Percentiles rank a stretch among this genome's conserved stretches.
Conservation (phyloP, 2,888 invertebrate species). For the Pyrrhia umbra region DNA sequence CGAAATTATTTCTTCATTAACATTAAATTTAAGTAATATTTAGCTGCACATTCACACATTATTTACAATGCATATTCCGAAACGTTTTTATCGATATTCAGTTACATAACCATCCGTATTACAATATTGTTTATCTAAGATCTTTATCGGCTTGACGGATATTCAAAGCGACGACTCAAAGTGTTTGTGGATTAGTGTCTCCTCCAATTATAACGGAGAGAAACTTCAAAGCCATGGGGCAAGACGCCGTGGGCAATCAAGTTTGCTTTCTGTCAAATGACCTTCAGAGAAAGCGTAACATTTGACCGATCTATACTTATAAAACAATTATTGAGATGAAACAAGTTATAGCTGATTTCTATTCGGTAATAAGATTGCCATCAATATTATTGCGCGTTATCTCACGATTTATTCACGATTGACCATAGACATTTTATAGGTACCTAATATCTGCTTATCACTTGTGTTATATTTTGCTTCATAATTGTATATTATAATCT, state of each 20-base stretch:
- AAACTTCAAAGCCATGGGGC: conserved; percentile 65
- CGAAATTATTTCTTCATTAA: conserved; percentile 40
- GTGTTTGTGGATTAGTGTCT: conserved; percentile 47
- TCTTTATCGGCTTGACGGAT: conserved; percentile 32
- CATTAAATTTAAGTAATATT: conserved; percentile 29
- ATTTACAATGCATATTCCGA: conserved; percentile 30
- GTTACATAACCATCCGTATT: conserved; percentile 17
- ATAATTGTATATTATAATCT: no score
- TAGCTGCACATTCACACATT: conserved; percentile 16
- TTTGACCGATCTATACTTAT: conserved; percentile 60
- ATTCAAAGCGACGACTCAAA: conserved; percentile 25
- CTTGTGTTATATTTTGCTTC: no score
- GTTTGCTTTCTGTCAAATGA: conserved; percentile 65
- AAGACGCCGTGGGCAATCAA: conserved; percentile 59
- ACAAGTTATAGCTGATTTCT: conserved; percentile 36
- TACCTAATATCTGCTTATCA: not conserved
- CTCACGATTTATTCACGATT: no score
- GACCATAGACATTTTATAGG: no score
- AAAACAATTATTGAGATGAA: conserved; percentile 39
- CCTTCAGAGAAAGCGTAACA: conserved; percentile 81
- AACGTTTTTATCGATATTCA: conserved; percentile 2
- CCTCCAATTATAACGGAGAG: conserved; percentile 59
- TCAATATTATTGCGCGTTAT: conserved; percentile 14
- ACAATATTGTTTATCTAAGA: conserved; percentile 22
- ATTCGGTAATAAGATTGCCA: conserved; percentile 42